Evolutionary conservation across 2,888 invertebrate species (phyloP), one percentile per base, ranked within the genome.

Genomic region (Eurois occulta): DNA sequence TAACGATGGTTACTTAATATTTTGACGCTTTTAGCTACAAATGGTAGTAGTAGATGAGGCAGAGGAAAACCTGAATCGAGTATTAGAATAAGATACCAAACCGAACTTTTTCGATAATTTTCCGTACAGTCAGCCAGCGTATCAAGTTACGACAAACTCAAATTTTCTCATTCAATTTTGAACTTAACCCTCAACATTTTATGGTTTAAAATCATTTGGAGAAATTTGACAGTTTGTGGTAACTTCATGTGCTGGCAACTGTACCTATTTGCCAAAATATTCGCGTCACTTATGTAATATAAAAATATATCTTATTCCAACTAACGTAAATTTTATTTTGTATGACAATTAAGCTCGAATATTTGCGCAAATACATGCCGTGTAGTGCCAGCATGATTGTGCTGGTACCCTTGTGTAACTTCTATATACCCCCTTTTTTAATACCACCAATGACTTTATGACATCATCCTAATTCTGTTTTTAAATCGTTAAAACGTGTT

Each of bases 401-500:
- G 1, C 35, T 24, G 2, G 18, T 67, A n/a, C n/a, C n/a, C n/a
- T n/a, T n/a, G n/a, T n/a, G n/a, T n/a, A 55, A 41, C 48, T 84
- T 80, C 64, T 80, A 43, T 67, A n/a, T 41, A 71, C 10, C 8
- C n/a, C 43, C 66, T 2, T 74, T 43, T 21, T 52, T 71, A 41
- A 13, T 72, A 65, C 60, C 75, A 79, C 77, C 78, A 85, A 84
- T 81, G 80, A 81, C 81, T 91, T 93, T 90, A 92, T 90, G 90
- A 89, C 87, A 85, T 89, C 86, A 90, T 43, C 38, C 76, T 74
- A 66, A 84, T 86, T 85, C 84, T 83, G 78, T 86, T 87, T 85
- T 78, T 72, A 86, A 88, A 88, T 88, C 91, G 90, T 92, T 90
- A 92, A 92, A 91, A 78, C 84, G 88, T 84, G 87, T 94, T 94